Conservation (phyloP, 2,113 vertebrate genomes). For the Sorex araneus region DNA sequence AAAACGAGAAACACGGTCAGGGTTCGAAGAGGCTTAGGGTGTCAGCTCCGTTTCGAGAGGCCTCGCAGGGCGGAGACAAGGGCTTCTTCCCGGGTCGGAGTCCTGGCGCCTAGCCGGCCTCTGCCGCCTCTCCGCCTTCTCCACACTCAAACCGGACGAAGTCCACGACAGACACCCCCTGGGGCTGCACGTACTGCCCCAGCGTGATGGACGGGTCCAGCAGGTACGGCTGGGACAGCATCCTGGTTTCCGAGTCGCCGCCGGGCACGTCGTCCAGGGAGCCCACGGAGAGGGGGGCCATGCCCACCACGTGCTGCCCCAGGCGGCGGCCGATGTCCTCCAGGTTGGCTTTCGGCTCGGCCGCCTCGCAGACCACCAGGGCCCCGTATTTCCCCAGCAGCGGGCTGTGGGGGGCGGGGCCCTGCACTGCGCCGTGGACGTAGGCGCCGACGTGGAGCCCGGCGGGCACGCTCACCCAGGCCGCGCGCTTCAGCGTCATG, state of each 20-base stretch:
- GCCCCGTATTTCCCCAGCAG: slow-evolving; percentile 93
- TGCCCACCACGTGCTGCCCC: slow-evolving; percentile 95
- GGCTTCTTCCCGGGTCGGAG: background rate
- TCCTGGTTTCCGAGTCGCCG: slow-evolving; percentile 93
- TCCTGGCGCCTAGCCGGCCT: slow-evolving; percentile 57
- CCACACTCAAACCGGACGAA: slow-evolving; percentile 95
- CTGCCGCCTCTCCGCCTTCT: slow-evolving; percentile 82
- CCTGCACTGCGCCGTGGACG: slow-evolving; percentile 87
- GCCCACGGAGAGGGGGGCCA: slow-evolving; percentile 92
- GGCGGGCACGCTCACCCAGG: slow-evolving; percentile 89
- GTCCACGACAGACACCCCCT: slow-evolving; percentile 91
- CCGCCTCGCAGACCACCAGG: slow-evolving; percentile 91
- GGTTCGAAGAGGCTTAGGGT: slow-evolving; percentile 52
- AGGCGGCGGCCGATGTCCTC: slow-evolving; percentile 90
- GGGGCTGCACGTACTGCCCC: slow-evolving; percentile 91
- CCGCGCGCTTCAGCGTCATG: slow-evolving; percentile 92
- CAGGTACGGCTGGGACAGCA: slow-evolving; percentile 93
- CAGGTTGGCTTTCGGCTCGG: slow-evolving; percentile 84
- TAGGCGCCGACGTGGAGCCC: slow-evolving; percentile 93
- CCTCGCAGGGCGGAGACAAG: slow-evolving; percentile 11
- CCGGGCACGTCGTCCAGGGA: slow-evolving; percentile 92
- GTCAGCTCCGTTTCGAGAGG: slow-evolving; percentile 17
- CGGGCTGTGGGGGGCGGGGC: slow-evolving; percentile 83
- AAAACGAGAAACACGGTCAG: slow-evolving; percentile 51
- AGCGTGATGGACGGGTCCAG: slow-evolving; percentile 92